phyloP scores from a whole-genome alignment of 2,797 vertebrate species.

The Falco cherrug region DNA sequence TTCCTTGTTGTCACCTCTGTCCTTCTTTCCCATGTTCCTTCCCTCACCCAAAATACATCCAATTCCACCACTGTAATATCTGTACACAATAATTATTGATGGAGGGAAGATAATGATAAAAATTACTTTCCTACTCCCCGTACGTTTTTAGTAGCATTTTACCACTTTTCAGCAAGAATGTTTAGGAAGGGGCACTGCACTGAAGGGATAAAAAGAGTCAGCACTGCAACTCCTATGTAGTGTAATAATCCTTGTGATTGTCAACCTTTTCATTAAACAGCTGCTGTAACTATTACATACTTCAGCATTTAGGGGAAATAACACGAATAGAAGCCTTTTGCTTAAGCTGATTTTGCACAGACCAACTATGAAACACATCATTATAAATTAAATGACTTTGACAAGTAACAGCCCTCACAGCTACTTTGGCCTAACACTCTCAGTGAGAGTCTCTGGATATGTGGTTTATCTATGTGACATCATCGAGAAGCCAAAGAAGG shows the following conservation, averaged over 20 bases:
- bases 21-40: not conserved
- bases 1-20: not conserved
- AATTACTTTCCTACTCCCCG: not conserved
- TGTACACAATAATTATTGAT: not conserved
- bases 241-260: not conserved
- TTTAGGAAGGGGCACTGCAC: not conserved
- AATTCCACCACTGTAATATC: not conserved
- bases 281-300: not conserved
- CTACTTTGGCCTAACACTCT: not conserved
- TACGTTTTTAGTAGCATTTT: not conserved
- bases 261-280: constrained; percentile 9
- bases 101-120: not conserved
- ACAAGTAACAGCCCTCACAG: not conserved
- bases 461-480: not conserved
- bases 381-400: not conserved
- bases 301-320: not conserved
- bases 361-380: not conserved
- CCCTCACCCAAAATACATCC: not conserved
- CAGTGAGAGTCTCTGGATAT: not conserved
- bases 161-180: not conserved
- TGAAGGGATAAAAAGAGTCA: not conserved
- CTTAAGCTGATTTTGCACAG: not conserved
- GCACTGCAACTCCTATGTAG: not conserved
- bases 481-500: not conserved
- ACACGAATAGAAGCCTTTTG: not conserved